These are phyloP conservation scores for Xerus rutilus DNA, from an alignment of 2,797 vertebrate species.

Conservation along the genomic window DNA sequence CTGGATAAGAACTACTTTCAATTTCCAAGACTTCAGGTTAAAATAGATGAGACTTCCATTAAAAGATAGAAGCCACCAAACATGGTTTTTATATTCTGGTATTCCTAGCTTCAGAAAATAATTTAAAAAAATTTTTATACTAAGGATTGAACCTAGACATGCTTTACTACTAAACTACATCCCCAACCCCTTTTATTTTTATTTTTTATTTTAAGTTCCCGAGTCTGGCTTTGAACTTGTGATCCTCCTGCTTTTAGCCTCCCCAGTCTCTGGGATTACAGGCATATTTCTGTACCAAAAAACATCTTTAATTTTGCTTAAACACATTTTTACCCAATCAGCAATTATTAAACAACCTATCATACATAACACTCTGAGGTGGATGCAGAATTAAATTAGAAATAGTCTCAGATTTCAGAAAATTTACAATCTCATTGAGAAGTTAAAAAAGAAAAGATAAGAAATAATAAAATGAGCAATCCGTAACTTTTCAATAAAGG, in stretches of 20 bases:
- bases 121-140: too few species aligned
- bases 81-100: not conserved
- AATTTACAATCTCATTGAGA: not conserved
- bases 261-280: too few species aligned
- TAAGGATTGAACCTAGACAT: too few species aligned
- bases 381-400: slow-evolving; percentile 1
- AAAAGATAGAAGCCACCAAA: slow-evolving; percentile 21
- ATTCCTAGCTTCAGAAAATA: not conserved
- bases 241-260: too few species aligned
- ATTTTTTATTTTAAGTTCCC: too few species aligned
- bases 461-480: not conserved
- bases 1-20: not conserved
- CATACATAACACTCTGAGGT: not conserved
- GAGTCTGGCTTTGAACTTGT: too few species aligned
- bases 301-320: not conserved
- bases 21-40: not conserved
- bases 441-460: not conserved
- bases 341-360: not conserved
- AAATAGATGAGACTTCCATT: not conserved
- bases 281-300: not conserved
- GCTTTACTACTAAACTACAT: too few species aligned
- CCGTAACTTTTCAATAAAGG: not conserved
- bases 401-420: not conserved
- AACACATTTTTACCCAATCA: not conserved
- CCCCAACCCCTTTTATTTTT: too few species aligned